phyloP scores from a whole-genome alignment of 1,140 invertebrate genomes.

The Schlechtendalia chinensis region DNA sequence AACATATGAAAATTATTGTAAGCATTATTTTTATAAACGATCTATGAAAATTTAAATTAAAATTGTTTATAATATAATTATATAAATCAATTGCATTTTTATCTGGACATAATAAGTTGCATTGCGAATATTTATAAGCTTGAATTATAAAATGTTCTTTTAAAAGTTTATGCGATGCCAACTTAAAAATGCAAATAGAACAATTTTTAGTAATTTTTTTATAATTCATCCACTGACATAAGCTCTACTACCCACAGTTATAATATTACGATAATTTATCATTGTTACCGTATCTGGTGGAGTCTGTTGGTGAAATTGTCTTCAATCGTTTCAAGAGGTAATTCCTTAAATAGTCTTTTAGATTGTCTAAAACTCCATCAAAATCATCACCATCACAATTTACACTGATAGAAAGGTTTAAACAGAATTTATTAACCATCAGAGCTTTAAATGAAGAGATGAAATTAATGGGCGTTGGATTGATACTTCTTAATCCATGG shows the following conservation, averaged over 20 bases:
- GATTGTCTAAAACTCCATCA: background rate
- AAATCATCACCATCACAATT: slow-evolving; percentile 2
- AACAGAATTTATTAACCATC: background rate
- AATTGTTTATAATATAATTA: background rate
- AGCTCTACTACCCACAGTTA: no score
- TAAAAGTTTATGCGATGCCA: background rate
- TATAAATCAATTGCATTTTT: slow-evolving; percentile 8
- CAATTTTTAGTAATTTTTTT: no score
- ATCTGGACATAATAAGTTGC: background rate
- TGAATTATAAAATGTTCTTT: slow-evolving; percentile 19
- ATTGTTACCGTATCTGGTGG: no score
- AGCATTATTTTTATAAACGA: slow-evolving; percentile 11
- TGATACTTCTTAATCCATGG: no score
- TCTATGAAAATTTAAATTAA: slow-evolving; percentile 24
- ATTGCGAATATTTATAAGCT: background rate
- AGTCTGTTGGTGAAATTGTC: background rate
- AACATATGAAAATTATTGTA: no score
- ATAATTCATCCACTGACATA: no score
- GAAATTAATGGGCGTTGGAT: background rate
- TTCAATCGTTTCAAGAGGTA: background rate
- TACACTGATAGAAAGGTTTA: background rate
- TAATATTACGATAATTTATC: background rate
- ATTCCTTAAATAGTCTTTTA: slow-evolving; percentile 9
- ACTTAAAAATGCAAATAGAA: no score
- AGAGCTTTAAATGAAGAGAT: slow-evolving; percentile 4